Evolutionary conservation across 2,888 invertebrate species (phyloP), one percentile per base, ranked within the genome.

Genomic region (Eugnorisma glareosa): DNA sequence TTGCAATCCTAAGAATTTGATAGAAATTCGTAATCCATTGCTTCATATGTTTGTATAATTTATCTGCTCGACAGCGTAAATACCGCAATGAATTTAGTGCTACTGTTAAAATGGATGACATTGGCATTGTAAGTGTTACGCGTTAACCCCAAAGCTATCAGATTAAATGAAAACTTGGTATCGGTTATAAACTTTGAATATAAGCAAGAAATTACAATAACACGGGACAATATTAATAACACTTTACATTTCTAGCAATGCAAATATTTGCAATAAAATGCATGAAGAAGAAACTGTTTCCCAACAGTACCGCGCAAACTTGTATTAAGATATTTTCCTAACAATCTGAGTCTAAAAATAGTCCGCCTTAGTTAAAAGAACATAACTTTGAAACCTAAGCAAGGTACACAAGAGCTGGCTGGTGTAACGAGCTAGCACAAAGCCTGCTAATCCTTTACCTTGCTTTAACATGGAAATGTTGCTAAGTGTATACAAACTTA

Each of bases 361-460:
- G 74, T 43, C 59, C 45, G 43, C 82, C 69, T 78, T 79, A 69
- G 69, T 82, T 79, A 75, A 73, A 82, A 79, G 51, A 51, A 24
- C 75, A 79, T 85, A 82, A 85, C 45, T 85, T 79, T 75, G 75
- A 13, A 70, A 82, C 59, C 31, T 75, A 75, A 86, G 84, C 70
- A 13, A 66, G 77, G 43, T 64, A 64, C 51, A 80, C 66, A 43
- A 40, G 64, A 37, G 69, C 63, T 48, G 24, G 54, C 72, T 7
- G 45, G 61, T 40, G 59, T 84, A 84, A 82, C 67, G 72, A 87
- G 82, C 73, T 35, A 43, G 57, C 61, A 43, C 84, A 77, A 74
- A 82, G 77, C 70, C 67, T 11, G 48, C 59, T 87, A 80, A 88
- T 86, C 72, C 68, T 72, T 59, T 70, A 75, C 71, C 59, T 81